Conservation (phyloP, 2,797 vertebrate genomes). For the Pachyuromys duprasi region DNA sequence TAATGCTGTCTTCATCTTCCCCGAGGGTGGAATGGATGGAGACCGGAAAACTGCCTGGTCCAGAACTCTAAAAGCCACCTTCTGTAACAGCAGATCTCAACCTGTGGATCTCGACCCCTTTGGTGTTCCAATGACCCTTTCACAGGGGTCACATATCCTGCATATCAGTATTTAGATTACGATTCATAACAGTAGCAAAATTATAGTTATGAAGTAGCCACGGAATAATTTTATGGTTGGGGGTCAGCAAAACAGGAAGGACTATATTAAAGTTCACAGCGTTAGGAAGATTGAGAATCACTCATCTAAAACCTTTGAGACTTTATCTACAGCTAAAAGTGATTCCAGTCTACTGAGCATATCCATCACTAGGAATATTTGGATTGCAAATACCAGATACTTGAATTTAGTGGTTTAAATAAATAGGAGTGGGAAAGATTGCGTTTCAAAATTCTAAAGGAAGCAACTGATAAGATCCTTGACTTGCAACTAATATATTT, state of each 20-base stretch:
- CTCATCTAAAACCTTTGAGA: background rate
- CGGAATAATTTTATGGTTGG: background rate
- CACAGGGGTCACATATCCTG: background rate
- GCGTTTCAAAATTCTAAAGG: background rate
- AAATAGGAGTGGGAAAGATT: background rate
- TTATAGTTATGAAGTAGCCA: background rate
- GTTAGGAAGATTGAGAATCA: background rate
- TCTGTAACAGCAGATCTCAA: background rate
- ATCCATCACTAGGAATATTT: slow-evolving; percentile 24
- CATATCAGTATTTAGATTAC: background rate
- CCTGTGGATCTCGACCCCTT: background rate
- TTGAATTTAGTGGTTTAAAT: background rate
- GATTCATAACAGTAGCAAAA: background rate
- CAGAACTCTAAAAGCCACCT: background rate
- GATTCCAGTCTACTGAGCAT: background rate
- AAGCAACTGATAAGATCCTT: background rate
- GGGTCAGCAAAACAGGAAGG: background rate
- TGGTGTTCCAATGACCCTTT: background rate
- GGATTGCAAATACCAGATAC: background rate
- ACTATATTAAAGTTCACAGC: background rate
- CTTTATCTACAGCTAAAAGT: slow-evolving; percentile 45
- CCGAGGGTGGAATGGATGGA: slow-evolving; percentile 13
- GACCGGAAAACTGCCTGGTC: background rate
- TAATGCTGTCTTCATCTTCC: slow-evolving; percentile 43
- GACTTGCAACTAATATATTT: slow-evolving; percentile 15